A percentile compares a stretch with the other conserved stretches of the same genome.
Evolutionary conservation across 53 echinoderm and acorn worm species (phyloP).

Genomic region (Holothuria scabra): DNA sequence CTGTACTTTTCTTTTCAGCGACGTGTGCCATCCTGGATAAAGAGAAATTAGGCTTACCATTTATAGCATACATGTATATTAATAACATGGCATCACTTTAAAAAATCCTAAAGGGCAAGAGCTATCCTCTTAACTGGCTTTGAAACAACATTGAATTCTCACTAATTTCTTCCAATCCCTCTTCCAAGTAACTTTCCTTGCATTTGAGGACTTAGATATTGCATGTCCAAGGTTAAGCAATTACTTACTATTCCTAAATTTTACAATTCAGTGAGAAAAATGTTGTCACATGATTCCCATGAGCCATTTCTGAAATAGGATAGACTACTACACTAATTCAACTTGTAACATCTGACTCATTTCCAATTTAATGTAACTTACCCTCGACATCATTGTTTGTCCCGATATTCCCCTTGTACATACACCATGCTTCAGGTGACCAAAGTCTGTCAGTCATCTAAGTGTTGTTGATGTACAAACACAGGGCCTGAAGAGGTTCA

Average conservation of each 20-base stretch:
- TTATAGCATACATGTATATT: background rate
- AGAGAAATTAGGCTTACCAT: background rate
- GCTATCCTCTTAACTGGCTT: too few relatives aligned
- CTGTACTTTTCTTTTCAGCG: background rate
- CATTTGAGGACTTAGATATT: too few relatives aligned
- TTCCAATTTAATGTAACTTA: too few relatives aligned
- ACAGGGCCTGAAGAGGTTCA: constrained; percentile 20
- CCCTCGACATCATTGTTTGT: constrained; percentile 57
- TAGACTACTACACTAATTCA: background rate
- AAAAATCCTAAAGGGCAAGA: too few relatives aligned
- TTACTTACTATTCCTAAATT: too few relatives aligned
- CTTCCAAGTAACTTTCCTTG: too few relatives aligned
- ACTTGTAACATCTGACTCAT: background rate
- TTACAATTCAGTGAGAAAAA: too few relatives aligned
- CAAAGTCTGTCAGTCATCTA: constrained; percentile 43
- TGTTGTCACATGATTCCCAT: background rate
- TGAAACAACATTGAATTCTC: too few relatives aligned
- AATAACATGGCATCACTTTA: background rate
- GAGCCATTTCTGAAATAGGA: background rate
- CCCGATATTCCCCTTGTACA: constrained; percentile 39
- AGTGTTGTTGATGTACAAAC: constrained; percentile 33
- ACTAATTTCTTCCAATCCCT: too few relatives aligned
- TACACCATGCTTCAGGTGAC: constrained; percentile 48
- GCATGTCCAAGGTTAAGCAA: too few relatives aligned
- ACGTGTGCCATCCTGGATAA: constrained; percentile 22